Percentiles rank a stretch among this genome's conserved stretches.
phyloP scores from a whole-genome alignment of 2,888 invertebrate genomes.

The Metopia argyrocephala region DNA sequence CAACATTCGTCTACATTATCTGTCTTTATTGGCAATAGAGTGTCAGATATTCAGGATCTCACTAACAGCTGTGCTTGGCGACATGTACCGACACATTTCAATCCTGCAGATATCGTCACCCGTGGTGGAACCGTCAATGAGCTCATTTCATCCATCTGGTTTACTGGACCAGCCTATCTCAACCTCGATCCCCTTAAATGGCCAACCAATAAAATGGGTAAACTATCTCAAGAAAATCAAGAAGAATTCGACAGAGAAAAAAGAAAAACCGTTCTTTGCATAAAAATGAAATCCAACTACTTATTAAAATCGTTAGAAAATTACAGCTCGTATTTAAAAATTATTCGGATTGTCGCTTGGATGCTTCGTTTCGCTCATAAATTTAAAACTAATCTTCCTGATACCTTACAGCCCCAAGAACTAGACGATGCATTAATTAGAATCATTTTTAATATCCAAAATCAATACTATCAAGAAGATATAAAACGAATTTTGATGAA shows the following conservation, averaged over 20 bases:
- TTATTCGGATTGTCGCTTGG: slow-evolving; percentile 46
- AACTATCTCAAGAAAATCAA: slow-evolving; percentile 10
- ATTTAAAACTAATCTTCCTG: background rate
- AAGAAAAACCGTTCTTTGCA: slow-evolving; percentile 10
- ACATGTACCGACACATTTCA: slow-evolving; percentile 52
- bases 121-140: background rate
- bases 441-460: slow-evolving; percentile 16
- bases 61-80: slow-evolving; percentile 43
- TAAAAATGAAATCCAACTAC: background rate
- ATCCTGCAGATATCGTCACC: slow-evolving; percentile 43
- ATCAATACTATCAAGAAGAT: slow-evolving; percentile 34
- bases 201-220: background rate
- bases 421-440: background rate
- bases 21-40: slow-evolving; percentile 59
- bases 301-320: background rate
- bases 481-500: background rate
- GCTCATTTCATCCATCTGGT: slow-evolving; percentile 40
- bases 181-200: background rate
- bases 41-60: slow-evolving; percentile 54
- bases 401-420: background rate
- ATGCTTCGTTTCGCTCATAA: slow-evolving; percentile 11
- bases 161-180: slow-evolving; percentile 15
- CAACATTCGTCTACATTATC: slow-evolving; percentile 57
- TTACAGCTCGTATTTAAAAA: slow-evolving; percentile 9
- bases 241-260: slow-evolving; percentile 45